These are phyloP conservation scores for Epinotia demarniana DNA, from an alignment of 2,888 invertebrate genomes.

Conservation along the genomic window DNA sequence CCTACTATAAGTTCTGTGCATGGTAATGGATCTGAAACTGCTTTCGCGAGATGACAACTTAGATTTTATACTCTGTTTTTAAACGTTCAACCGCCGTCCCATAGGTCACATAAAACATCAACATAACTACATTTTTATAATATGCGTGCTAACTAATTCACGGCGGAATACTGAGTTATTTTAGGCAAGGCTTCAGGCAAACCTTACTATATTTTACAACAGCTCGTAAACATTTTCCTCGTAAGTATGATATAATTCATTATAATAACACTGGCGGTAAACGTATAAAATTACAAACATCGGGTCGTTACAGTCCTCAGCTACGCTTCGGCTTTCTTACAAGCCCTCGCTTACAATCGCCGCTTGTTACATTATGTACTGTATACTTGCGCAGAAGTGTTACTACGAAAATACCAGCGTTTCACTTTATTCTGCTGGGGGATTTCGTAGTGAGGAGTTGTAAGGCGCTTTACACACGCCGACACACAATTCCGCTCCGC, in stretches of 20 bases:
- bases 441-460: neutral
- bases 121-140: slow-evolving; percentile 61
- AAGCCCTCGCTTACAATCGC: neutral
- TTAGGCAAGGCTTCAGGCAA: too few relatives aligned
- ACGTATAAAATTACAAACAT: neutral
- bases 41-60: slow-evolving; percentile 3
- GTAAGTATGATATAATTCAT: neutral
- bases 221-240: too few relatives aligned
- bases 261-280: neutral
- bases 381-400: neutral
- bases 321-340: neutral
- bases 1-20: neutral
- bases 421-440: neutral
- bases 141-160: slow-evolving; percentile 54
- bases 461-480: neutral
- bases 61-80: neutral
- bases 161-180: slow-evolving; percentile 4
- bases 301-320: neutral
- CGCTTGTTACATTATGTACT: neutral
- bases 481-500: neutral
- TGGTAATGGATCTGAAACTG: neutral
- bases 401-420: neutral
- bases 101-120: slow-evolving; percentile 56
- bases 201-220: too few relatives aligned
- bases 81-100: slow-evolving; percentile 25